Base-by-base conservation (phyloP, 2,113 vertebrate species). In the Cheirogaleus medius region DNA sequence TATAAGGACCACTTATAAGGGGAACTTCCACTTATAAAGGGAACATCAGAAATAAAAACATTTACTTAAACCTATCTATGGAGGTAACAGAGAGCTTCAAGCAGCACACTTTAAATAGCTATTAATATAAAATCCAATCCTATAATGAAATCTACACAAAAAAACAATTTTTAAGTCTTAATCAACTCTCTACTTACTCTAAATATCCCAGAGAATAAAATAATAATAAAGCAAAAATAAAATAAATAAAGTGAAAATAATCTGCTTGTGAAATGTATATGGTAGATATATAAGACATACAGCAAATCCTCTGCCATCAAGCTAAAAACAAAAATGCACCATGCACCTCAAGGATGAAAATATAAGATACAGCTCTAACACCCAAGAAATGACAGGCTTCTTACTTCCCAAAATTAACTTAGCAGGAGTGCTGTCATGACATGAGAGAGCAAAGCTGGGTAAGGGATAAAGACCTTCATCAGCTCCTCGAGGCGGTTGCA, bases 401-500 rank as follows among this genome's bases (percentile, higher is more conserved):
- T 0, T 32, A 54, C 4, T 21, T 34, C 9, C 42, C 49, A 49
- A 39, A 4, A 27, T 34, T 15, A 77, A 20, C 27, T 1, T 0
- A 14, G 23, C 25, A 37, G 14, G 7, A 58, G 39, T 39, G 34
- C 15, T 17, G 27, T 4, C 32, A 29, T 0, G 1, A 58, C 29
- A 34, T 7, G 15, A 60, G 71, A 69, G 44, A 25, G 13, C 0
- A 60, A 0, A 73, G 52, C 11, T 69, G 52, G 56, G 8, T 9
- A 39, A 11, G 0, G 29, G 87, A 73, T 10, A 23, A 17, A 42
- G 97, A 99, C 99, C 99, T 99, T 99, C 98, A 99, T 98, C 21
- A 99, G 99, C 96, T 99, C 99, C 97, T 99, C 99, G 60, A 99
- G 99, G 37, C 99, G 99, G 91, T 98, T 99, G 93, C 99, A 98